Base-by-base conservation (phyloP, 2,113 vertebrate genomes). In the Xiphophorus couchianus region DNA sequence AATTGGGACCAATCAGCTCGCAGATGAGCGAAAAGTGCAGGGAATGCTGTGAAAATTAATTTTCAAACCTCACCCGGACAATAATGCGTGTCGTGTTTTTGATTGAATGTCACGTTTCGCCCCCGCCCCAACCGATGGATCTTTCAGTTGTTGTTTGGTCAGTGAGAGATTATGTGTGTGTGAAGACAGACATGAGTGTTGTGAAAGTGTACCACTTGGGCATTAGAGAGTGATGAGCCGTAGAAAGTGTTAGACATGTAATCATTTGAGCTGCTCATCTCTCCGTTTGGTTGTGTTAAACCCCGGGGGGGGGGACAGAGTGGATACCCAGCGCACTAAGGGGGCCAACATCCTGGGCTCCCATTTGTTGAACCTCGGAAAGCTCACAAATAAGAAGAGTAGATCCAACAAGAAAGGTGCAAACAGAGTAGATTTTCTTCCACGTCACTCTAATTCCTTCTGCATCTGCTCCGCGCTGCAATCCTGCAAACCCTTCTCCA, bases 251-350 rank as follows among this genome's bases (percentile, higher is more conserved):
- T 85, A 88, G 86, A 87, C 89, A 78, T 89, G 80, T 83, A 91
- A 92, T 89, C 90, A 90, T 85, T 69, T 65, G 76, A 64, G 82
- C 85, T 90, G 84, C 89, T 92, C 86, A 80, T 94, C 80, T 86
- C 81, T 84, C 77, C 83, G 84, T 89, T 86, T 89, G 82, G 70
- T 76, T 60, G 87, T 86, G 71, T 84, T 72, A 90, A 91, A 84
- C 35, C 35, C 10, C 35, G 10, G 10, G 35, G 31, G 35, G 35
- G 9, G 31, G 35, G 35, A 37, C 81, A 74, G 64, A 65, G 31
- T 84, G 72, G 60, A 82, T 79, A 48, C 7, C 25, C 78, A 74
- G 68, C 76, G 70, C 72, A 70, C 72, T 14, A 35, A 72, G 10
- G 82, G 66, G 71, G 62, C 69, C 61, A 81, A 71, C 76, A 58